Evolutionary conservation across 2,888 invertebrate species (phyloP), one percentile per base, ranked within the genome.

Genomic region (Tiliacea aurago): DNA sequence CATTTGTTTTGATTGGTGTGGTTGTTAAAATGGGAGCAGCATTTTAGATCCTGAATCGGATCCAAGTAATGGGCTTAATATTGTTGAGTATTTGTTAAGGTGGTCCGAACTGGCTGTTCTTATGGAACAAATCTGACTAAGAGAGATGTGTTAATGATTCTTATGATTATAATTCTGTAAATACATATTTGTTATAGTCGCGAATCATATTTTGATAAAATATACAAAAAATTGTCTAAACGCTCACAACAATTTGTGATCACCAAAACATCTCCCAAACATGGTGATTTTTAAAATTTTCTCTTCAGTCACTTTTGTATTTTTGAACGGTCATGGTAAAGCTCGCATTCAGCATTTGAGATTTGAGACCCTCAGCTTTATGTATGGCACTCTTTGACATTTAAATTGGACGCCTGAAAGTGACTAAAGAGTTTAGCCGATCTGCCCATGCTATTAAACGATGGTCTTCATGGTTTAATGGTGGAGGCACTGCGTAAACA

Each of bases 1-100:
- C 74, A 74, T 79, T 83, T 59, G 33, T 58, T 37, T 67, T 68
- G 61, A 82, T 73, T 53, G 28, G 37, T 51, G 53, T n/a, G 4
- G 45, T 63, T 47, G 13, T 33, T 37, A 2, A 70, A 79, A 43
- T 59, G 2, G 33, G 47, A n/a, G 33, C 73, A 37, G 62, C 0
- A 10, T 61, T 76, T 53, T 47, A 65, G 59, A 63, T 71, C 51
- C 72, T 61, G 33, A 13, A 13, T 13, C 53, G 5, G 53, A 2
- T 1, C 23, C 23, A 23, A 23, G 51, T 51, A 51, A n/a, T 51
- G 11, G n/a, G n/a, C n/a, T 1, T 51, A n/a, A 13, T 53, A 53
- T 53, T 4, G n/a, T 23, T 23, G 23, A 13, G 1, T 11, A 13
- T 53, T 53, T 13, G 51, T 53, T 53, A 1, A 11, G n/a, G 11